These are phyloP conservation scores for Oriolus oriolus DNA, from an alignment of 2,113 vertebrate species.

Conservation along the genomic window DNA sequence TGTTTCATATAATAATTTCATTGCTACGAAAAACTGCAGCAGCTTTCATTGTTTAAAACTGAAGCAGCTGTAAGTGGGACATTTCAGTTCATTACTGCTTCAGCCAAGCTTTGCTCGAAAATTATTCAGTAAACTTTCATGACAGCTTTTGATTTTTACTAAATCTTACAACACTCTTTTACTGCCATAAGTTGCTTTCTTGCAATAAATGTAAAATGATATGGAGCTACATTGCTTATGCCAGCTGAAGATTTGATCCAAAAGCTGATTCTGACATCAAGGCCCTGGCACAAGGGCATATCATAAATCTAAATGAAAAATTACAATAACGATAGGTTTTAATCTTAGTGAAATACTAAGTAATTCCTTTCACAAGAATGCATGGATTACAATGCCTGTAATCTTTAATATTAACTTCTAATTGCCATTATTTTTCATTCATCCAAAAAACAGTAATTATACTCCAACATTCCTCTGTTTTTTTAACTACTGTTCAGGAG, in stretches of 20 bases:
- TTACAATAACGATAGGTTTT: background rate
- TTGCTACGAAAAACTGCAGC: background rate
- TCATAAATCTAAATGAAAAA: background rate
- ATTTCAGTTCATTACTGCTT: constrained; percentile 19
- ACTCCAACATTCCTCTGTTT: background rate
- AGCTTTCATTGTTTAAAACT: constrained; percentile 20
- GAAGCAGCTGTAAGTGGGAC: constrained; percentile 4
- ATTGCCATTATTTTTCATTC: background rate
- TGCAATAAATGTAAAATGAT: constrained; percentile 37
- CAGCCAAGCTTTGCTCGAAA: background rate
- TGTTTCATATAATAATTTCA: background rate
- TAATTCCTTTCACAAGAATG: background rate
- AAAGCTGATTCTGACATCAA: constrained; percentile 20
- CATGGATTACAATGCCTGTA: background rate
- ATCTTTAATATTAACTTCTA: background rate
- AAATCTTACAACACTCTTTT: constrained; percentile 26
- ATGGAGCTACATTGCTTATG: background rate
- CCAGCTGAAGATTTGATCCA: constrained; percentile 7
- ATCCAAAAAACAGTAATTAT: background rate
- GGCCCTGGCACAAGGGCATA: constrained; percentile 21
- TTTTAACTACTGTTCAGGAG: background rate
- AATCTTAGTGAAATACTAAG: background rate
- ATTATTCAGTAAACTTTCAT: constrained; percentile 45
- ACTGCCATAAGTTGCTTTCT: constrained; percentile 41
- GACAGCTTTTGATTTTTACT: constrained; percentile 42